Conservation (phyloP, 2,888 invertebrate species). For the Hypolimnas misippus region DNA sequence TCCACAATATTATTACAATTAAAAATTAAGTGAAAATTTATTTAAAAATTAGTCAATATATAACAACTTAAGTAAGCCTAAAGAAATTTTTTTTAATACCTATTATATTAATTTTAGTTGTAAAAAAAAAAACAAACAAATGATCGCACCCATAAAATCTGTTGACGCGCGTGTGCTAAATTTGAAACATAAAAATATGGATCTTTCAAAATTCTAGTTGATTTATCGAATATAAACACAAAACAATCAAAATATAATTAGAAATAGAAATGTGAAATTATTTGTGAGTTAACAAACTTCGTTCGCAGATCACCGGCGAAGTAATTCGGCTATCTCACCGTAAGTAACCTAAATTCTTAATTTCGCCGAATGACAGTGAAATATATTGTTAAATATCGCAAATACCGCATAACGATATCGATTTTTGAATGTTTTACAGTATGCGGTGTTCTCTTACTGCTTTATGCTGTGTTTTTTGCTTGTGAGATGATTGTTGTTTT, state of each 20-base stretch:
- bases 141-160: slow-evolving; percentile 50
- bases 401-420: slow-evolving; percentile 71
- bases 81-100: too few relatives aligned
- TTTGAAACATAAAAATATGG: slow-evolving; percentile 70
- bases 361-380: slow-evolving; percentile 48
- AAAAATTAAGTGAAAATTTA: too few relatives aligned
- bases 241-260: slow-evolving; percentile 51
- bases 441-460: slow-evolving; percentile 54
- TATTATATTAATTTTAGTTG: too few relatives aligned
- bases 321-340: slow-evolving; percentile 49
- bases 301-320: slow-evolving; percentile 58
- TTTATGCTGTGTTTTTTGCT: slow-evolving; percentile 50
- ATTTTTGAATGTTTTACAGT: slow-evolving; percentile 61
- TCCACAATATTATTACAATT: too few relatives aligned
- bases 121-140: background rate
- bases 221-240: slow-evolving; percentile 51
- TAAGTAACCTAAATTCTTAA: slow-evolving; percentile 59
- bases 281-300: slow-evolving; percentile 53
- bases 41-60: too few relatives aligned
- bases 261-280: slow-evolving; percentile 74
- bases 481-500: slow-evolving; percentile 44
- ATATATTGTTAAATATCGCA: slow-evolving; percentile 47
- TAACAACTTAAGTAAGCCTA: too few relatives aligned
- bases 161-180: slow-evolving; percentile 61
- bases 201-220: slow-evolving; percentile 69